Base-by-base conservation (phyloP, 2,888 invertebrate species). In the Ochlodes sylvanus region DNA sequence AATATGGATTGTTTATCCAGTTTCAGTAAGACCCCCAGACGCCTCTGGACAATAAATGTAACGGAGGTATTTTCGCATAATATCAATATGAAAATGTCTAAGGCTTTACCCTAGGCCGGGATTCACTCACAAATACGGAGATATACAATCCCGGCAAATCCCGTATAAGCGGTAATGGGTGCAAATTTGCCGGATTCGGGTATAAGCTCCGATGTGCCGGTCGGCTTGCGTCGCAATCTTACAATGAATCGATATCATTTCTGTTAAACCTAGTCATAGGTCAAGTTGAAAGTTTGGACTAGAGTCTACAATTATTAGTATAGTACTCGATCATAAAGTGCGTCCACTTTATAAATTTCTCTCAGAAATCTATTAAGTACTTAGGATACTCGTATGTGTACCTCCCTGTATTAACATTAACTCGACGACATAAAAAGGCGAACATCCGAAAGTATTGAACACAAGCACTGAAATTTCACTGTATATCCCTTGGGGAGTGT, bases 81-180 rank as follows among this genome's bases (percentile, higher is more conserved):
- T 58, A 58, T 21, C 58, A 42, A 58, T 21, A 58, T 58, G 58
- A 58, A 58, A 21, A 58, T 58, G 58, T 42, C 3, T 42, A 7
- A 38, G 42, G 58, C 21, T 58, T 57, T 58, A 58, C 21, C 41
- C 42, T 9, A 12, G 58, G 42, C 42, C n/a, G 42, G 41, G 58
- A 58, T 58, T 58, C 42, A 50, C 10, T 38, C 42, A 15, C 57
- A 42, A 58, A 58, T 58, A 58, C 58, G 58, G 21, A 58, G 42
- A 42, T 58, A 42, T 58, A 58, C 19, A 50, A 52, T 27, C 42
- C 57, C 58, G 58, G 44, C 27, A 52, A 60, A 44, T 60, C 44
- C 14, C 27, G 15, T 57, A 57, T 57, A 41, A 57, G 19, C 34
- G 57, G 41, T 38, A 57, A 41, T 52, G 52, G 52, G 52, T 27